A percentile compares a stretch with the other conserved stretches of the same genome.
phyloP scores from a whole-genome alignment of 2,113 vertebrate species.

The Pitta sordida region DNA sequence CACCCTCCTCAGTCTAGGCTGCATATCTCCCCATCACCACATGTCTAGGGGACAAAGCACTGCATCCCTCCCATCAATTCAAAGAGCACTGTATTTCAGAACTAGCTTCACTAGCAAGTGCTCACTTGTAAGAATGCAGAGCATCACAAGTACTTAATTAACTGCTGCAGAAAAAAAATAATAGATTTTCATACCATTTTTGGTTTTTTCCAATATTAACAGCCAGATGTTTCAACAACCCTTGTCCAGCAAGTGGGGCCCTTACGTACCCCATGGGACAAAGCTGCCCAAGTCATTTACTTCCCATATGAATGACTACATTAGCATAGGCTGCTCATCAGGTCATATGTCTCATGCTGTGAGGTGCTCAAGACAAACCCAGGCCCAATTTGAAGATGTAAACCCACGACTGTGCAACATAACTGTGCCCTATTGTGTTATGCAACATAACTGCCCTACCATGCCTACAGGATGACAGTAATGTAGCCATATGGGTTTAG shows the following conservation, averaged over 20 bases:
- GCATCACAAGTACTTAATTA: background rate
- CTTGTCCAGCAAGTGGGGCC: rapidly evolving
- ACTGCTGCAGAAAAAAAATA: background rate
- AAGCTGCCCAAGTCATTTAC: background rate
- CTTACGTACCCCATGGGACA: rapidly evolving
- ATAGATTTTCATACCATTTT: background rate
- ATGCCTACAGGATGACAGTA: rapidly evolving
- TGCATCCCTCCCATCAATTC: background rate
- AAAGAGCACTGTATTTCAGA: background rate
- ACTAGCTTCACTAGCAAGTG: background rate
- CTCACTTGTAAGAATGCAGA: background rate
- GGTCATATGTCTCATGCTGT: background rate
- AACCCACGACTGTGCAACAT: rapidly evolving
- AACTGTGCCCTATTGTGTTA: rapidly evolving
- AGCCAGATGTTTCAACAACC: background rate
- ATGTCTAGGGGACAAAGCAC: rapidly evolving
- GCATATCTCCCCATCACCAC: rapidly evolving
- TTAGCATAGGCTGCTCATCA: background rate
- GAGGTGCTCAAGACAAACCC: background rate
- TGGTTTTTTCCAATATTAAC: background rate
- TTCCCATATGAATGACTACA: rapidly evolving
- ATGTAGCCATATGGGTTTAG: background rate
- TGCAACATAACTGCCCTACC: background rate
- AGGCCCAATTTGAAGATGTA: rapidly evolving
- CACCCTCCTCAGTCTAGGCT: background rate